Evolutionary conservation across 1,140 invertebrate genomes (phyloP).

Genomic region (Pseudomyrmex flavicornis): DNA sequence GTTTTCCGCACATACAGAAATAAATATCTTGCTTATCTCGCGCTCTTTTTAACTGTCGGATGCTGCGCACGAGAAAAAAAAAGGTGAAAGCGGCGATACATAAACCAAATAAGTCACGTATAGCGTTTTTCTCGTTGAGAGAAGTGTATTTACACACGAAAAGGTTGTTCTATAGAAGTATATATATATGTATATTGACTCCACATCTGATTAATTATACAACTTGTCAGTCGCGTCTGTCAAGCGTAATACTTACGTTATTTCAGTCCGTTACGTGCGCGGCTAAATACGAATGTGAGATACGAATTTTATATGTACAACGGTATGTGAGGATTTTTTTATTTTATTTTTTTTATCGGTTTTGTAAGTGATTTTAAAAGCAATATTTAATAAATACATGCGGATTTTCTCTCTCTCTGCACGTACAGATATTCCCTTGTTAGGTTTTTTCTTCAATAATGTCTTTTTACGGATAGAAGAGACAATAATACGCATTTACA

Average conservation of each 20-base stretch:
- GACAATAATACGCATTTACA: not conserved
- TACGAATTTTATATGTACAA: not conserved
- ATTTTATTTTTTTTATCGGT: not conserved
- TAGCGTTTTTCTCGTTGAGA: not conserved
- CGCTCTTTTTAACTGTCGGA: not conserved
- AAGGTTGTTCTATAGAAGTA: constrained; percentile 23
- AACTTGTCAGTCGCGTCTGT: not conserved
- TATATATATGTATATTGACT: constrained; percentile 11
- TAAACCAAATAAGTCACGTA: not conserved
- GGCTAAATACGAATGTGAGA: constrained; percentile 10
- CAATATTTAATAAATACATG: constrained; percentile 23
- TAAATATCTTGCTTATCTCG: not conserved
- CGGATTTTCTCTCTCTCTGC: not conserved
- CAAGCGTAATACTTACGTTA: constrained; percentile 20
- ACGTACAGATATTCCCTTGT: constrained; percentile 2
- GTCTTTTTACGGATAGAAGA: not conserved
- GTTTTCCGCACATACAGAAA: not conserved
- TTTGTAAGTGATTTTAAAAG: not conserved
- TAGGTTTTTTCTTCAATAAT: not conserved
- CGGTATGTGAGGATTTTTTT: not conserved
- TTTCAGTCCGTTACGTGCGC: not conserved
- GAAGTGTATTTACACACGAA: not conserved
- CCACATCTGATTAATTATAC: constrained; percentile 24
- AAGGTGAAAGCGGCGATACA: constrained; percentile 11
- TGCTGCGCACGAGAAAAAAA: not conserved